Evolutionary conservation across 2,888 invertebrate species (phyloP), one percentile per base, ranked within the genome.

Genomic region (Agrochola macilenta): DNA sequence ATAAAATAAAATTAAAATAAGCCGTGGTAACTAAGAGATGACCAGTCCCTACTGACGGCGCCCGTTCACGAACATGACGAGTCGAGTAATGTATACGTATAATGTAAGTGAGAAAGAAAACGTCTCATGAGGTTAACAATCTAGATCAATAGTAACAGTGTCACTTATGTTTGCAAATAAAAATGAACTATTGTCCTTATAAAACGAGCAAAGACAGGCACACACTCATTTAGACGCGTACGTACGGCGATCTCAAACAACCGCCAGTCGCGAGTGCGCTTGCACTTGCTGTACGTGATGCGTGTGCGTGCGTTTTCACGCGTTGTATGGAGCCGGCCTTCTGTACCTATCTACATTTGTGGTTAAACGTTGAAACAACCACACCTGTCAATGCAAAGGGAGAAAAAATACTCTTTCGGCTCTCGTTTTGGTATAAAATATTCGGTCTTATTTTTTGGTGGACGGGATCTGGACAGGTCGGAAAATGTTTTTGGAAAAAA

Each of bases 351-450:
- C 20, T n/a, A 23, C 14, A 49, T 52, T 52, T 52, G 49, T 52
- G 81, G 74, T 43, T 54, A 58, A 76, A 74, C 58, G 78, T 63
- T 83, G 63, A 43, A 46, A 69, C 72, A 83, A 81, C 71, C 76
- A 72, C 82, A 81, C 85, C 76, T 80, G 82, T 76, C 85, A 72
- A 72, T 69, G 39, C 58, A 84, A 72, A 72, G 20, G 52, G 14
- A 65, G 52, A 72, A 82, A 84, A 82, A 81, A 75, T 26, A 69
- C 58, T 68, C 17, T 68, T 75, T 17, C 26, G 58, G 30, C 12
- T 3, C 17, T 30, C 46, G 23, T 70, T 68, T 74, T 57, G 70
- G n/a, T 8, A 68, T 71, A 84, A 74, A 73, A 70, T 79, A 84
- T 68, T 70, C 84, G 39, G 65, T 58, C 79, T 84, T 52, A 65